phyloP scores from a whole-genome alignment of 2,797 vertebrate species.

The Rhyacichthys aspro region DNA sequence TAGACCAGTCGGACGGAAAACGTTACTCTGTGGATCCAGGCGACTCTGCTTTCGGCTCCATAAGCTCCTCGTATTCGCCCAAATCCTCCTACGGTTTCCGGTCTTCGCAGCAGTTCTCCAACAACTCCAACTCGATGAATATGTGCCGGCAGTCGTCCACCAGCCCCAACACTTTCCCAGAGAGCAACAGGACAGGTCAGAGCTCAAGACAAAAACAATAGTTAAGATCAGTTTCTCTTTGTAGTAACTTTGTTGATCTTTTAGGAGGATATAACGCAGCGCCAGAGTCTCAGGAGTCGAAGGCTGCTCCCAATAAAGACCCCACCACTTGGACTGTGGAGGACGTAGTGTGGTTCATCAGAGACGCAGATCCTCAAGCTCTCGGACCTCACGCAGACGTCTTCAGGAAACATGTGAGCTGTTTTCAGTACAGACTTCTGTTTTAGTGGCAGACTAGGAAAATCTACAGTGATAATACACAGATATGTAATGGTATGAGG shows the following conservation, averaged over 20 bases:
- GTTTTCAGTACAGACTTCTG: too few relatives aligned
- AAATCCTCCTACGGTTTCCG: slow-evolving; percentile 79
- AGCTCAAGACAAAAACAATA: neutral
- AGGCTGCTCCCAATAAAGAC: slow-evolving; percentile 84
- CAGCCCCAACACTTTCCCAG: slow-evolving; percentile 81
- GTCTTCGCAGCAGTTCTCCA: slow-evolving; percentile 72
- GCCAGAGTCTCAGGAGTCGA: slow-evolving; percentile 78
- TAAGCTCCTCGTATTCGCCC: slow-evolving; percentile 76
- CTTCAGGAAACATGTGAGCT: slow-evolving; percentile 92
- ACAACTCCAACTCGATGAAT: slow-evolving; percentile 68
- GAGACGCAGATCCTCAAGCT: slow-evolving; percentile 90
- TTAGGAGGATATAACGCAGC: slow-evolving; percentile 62
- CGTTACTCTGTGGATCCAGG: slow-evolving; percentile 80
- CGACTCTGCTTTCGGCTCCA: slow-evolving; percentile 80
- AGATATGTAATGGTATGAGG: too few relatives aligned
- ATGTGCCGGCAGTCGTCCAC: slow-evolving; percentile 82
- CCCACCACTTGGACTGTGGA: slow-evolving; percentile 92
- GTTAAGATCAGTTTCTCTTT: neutral
- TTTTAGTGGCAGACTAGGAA: too few relatives aligned
- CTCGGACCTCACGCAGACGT: slow-evolving; percentile 90
- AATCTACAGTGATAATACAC: too few relatives aligned
- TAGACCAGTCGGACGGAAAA: slow-evolving; percentile 77
- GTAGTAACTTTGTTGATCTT: neutral
- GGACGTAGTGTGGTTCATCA: slow-evolving; percentile 92
- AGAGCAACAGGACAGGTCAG: slow-evolving; percentile 88